Conservation (phyloP, 2,797 vertebrate species). For the Macropus fuliginosus region DNA sequence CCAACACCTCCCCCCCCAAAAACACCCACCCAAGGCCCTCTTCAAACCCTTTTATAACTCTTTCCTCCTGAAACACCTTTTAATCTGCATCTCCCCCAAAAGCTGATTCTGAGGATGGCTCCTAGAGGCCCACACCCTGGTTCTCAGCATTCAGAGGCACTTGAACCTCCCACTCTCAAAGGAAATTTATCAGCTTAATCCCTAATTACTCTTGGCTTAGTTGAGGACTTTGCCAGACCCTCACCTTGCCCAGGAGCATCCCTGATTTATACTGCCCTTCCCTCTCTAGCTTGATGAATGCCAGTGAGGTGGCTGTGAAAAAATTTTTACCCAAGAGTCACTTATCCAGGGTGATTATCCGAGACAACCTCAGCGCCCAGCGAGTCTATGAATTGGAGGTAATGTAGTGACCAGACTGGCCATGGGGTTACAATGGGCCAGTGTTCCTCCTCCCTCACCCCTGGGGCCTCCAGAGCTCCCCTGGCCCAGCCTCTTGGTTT, state of each 20-base stretch:
- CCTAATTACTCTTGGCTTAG: background rate
- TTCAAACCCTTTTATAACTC: background rate
- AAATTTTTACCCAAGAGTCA: slow-evolving; percentile 77
- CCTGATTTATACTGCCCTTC: slow-evolving; percentile 4
- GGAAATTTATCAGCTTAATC: slow-evolving; percentile 1
- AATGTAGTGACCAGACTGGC: slow-evolving; percentile 15
- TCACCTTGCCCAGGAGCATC: background rate
- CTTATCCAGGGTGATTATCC: slow-evolving; percentile 77
- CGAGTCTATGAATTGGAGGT: slow-evolving; percentile 76
- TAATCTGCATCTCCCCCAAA: slow-evolving; percentile 19
- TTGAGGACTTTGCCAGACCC: background rate
- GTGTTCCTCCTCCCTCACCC: background rate
- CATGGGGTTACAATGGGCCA: slow-evolving; percentile 3
- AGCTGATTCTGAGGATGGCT: background rate
- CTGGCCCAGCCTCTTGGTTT: too few species aligned
- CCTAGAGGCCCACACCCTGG: background rate
- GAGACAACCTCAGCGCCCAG: slow-evolving; percentile 76
- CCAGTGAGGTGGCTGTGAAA: slow-evolving; percentile 54
- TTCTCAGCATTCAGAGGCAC: background rate
- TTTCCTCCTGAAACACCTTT: slow-evolving; percentile 5
- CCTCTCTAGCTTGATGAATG: slow-evolving; percentile 65
- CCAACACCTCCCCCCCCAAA: background rate
- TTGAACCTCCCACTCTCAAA: background rate
- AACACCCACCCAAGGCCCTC: background rate
- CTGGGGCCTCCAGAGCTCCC: too few species aligned